phyloP scores from a whole-genome alignment of 2,797 vertebrate genomes.

The Huso huso region DNA sequence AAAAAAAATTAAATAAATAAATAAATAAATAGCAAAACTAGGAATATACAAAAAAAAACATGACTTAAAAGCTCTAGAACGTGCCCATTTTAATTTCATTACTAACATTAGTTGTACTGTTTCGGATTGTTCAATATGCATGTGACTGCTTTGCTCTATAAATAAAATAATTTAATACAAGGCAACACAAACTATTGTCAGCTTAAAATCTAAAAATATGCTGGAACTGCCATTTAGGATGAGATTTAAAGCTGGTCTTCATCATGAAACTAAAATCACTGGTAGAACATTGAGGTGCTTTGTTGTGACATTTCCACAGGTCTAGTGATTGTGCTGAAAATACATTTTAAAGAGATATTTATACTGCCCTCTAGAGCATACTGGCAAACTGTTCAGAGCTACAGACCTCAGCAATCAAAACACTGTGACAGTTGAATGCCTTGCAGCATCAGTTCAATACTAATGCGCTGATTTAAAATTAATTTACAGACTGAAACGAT shows the following conservation, averaged over 20 bases:
- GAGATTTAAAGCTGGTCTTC: too few species aligned
- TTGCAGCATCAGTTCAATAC: constrained; percentile 69
- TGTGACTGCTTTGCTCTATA: too few species aligned
- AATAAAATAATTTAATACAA: too few species aligned
- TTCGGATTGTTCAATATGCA: too few species aligned
- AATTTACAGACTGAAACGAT: constrained; percentile 41
- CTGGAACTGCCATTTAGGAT: too few species aligned
- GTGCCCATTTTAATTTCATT: too few species aligned
- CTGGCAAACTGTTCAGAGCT: constrained; percentile 36
- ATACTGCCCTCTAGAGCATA: constrained; percentile 46
- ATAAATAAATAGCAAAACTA: constrained; percentile 18
- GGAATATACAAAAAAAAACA: too few species aligned
- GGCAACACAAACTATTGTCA: too few species aligned
- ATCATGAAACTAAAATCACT: too few species aligned
- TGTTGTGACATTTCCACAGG: constrained; percentile 11
- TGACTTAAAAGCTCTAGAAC: too few species aligned
- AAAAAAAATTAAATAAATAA: constrained; percentile 31
- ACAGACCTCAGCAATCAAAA: constrained; percentile 63
- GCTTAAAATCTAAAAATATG: too few species aligned
- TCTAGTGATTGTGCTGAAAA: constrained; percentile 10
- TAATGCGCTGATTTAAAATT: constrained; percentile 67
- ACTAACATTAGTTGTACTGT: too few species aligned
- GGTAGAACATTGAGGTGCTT: background rate
- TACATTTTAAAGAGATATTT: constrained; percentile 5
- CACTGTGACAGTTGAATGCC: constrained; percentile 51